A percentile compares a stretch with the other conserved stretches of the same genome.
phyloP scores from a whole-genome alignment of 2,113 vertebrate genomes.

The Ictidomys tridecemlineatus region DNA sequence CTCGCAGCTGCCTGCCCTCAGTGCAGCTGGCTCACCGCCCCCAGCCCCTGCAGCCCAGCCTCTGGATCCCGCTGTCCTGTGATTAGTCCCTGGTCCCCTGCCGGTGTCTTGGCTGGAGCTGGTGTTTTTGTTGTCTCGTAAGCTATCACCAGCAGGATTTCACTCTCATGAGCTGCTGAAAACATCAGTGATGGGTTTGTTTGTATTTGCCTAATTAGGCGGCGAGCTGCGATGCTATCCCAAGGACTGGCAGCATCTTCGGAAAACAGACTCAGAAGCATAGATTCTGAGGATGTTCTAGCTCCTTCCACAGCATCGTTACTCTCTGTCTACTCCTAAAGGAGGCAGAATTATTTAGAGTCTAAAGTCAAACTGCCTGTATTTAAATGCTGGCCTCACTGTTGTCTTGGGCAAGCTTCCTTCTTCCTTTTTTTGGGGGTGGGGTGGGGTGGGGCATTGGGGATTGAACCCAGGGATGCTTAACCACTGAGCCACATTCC shows the following conservation, averaged over 20 bases:
- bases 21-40: background rate
- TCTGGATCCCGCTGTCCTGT: background rate
- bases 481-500: background rate
- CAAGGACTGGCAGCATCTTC: slow-evolving; percentile 81
- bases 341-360: background rate
- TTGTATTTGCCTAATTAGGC: slow-evolving; percentile 89
- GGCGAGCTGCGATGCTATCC: slow-evolving; percentile 78
- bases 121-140: slow-evolving; percentile 66
- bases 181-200: slow-evolving; percentile 88
- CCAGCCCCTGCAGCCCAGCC: background rate
- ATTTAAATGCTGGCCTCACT: background rate
- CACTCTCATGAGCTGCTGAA: slow-evolving; percentile 84
- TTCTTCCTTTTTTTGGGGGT: background rate
- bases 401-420: background rate
- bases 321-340: background rate
- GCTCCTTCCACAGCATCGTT: slow-evolving; percentile 49
- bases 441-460: too few relatives aligned
- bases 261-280: slow-evolving; percentile 61
- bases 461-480: background rate
- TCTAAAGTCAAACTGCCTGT: background rate
- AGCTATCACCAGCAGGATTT: slow-evolving; percentile 85
- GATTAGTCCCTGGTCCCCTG: slow-evolving; percentile 44
- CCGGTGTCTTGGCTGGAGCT: slow-evolving; percentile 75
- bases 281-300: slow-evolving; percentile 71
- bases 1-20: background rate